phyloP scores from a whole-genome alignment of 2,797 vertebrate species.

The Chromis chromis region DNA sequence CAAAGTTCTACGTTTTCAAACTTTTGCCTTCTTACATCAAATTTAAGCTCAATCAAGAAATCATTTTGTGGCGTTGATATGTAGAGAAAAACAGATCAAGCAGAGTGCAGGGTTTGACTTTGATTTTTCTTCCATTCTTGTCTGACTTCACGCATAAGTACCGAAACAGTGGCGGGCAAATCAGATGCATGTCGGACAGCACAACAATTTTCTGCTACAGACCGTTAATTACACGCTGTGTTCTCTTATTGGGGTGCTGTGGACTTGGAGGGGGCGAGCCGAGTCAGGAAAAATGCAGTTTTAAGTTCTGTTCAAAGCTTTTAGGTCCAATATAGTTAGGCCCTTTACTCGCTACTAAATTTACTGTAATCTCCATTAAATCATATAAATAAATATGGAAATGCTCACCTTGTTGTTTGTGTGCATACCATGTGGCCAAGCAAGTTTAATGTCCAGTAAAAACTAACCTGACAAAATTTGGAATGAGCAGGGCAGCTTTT shows the following conservation, averaged over 20 bases:
- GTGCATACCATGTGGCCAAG: neutral
- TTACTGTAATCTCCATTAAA: neutral
- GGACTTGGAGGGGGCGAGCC: neutral
- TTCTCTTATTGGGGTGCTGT: neutral
- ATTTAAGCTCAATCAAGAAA: neutral
- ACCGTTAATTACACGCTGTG: slow-evolving; percentile 57
- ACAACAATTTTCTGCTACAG: slow-evolving; percentile 70
- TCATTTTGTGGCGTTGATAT: neutral
- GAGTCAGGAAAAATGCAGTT: neutral
- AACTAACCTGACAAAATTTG: too few relatives aligned
- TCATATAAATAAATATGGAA: neutral
- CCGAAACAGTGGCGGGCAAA: slow-evolving; percentile 74
- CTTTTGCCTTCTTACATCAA: neutral
- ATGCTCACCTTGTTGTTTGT: too few relatives aligned
- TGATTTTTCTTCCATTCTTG: slow-evolving; percentile 55
- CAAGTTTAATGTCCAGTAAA: too few relatives aligned
- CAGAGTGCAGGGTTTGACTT: too few relatives aligned
- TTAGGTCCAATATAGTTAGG: neutral
- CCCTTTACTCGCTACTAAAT: too few relatives aligned
- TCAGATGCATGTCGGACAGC: slow-evolving; percentile 72
- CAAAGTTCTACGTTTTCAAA: neutral
- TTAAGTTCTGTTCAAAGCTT: neutral
- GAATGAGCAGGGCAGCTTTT: neutral
- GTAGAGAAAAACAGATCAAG: neutral
- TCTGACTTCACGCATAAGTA: slow-evolving; percentile 71